These are phyloP conservation scores for Camelus bactrianus DNA, from an alignment of 2,113 vertebrate genomes.

Conservation along the genomic window DNA sequence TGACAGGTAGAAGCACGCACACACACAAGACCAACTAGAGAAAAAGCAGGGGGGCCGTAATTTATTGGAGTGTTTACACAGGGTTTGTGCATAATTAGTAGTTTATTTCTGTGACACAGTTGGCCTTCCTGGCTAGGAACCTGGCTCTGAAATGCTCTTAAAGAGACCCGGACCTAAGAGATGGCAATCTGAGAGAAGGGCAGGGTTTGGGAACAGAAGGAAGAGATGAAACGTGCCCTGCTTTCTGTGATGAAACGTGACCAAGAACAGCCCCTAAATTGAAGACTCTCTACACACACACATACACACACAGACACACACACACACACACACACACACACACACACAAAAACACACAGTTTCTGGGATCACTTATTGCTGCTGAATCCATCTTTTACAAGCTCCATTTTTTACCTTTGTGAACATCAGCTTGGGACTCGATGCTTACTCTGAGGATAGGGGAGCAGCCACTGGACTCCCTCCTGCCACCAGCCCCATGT, in stretches of 20 bases:
- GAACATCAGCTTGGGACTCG: background rate
- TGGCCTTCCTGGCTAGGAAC: conserved; percentile 39
- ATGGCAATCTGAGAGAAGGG: background rate
- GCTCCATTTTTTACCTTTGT: background rate
- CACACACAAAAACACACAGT: background rate
- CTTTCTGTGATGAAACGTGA: background rate
- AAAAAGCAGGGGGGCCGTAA: background rate
- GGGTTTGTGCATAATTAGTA: conserved; percentile 46
- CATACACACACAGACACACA: background rate
- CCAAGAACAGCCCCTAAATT: background rate
- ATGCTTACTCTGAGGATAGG: background rate
- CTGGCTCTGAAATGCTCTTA: conserved; percentile 41
- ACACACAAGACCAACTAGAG: background rate
- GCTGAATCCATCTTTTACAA: background rate
- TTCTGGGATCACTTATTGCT: background rate
- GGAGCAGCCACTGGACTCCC: background rate
- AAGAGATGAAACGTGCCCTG: background rate
- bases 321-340: background rate
- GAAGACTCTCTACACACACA: background rate
- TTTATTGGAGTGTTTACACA: conserved; percentile 56
- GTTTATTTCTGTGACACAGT: conserved; percentile 55
- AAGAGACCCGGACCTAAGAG: background rate
- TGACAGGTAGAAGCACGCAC: background rate
- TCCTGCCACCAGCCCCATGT: background rate
- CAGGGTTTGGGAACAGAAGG: background rate